Conservation (phyloP, 2,888 invertebrate species). For the Oeneis ivallda region DNA sequence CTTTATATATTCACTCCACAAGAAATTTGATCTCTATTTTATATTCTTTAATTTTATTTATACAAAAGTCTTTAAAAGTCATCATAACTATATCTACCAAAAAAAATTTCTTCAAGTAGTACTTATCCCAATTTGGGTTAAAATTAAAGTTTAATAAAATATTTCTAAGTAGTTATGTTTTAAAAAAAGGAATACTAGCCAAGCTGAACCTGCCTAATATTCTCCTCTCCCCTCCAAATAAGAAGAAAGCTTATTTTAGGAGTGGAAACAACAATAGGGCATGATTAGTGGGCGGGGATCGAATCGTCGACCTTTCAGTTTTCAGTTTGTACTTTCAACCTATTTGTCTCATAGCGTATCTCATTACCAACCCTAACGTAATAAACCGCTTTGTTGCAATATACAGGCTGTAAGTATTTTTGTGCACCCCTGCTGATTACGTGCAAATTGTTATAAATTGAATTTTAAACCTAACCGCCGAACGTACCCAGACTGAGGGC, state of each 20-base stretch:
- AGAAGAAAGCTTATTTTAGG: too few relatives aligned
- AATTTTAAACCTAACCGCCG: slow-evolving; percentile 75
- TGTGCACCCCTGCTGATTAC: slow-evolving; percentile 73
- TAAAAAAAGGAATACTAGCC: too few relatives aligned
- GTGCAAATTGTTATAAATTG: slow-evolving; percentile 80
- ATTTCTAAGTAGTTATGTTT: background rate
- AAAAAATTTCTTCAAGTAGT: background rate
- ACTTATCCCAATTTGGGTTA: background rate
- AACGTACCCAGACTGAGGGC: slow-evolving; percentile 41
- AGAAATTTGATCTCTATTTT: too few relatives aligned
- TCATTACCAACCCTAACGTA: slow-evolving; percentile 58
- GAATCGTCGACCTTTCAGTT: too few relatives aligned
- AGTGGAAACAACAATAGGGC: too few relatives aligned
- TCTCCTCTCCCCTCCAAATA: too few relatives aligned
- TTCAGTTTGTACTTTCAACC: too few relatives aligned
- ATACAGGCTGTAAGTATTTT: slow-evolving; percentile 69
- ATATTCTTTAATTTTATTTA: too few relatives aligned
- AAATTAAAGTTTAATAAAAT: slow-evolving; percentile 1
- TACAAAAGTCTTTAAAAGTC: background rate
- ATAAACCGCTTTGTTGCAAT: slow-evolving; percentile 60
- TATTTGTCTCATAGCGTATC: slow-evolving; percentile 27
- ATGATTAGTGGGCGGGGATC: too few relatives aligned
- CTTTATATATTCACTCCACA: too few relatives aligned
- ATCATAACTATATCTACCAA: background rate
- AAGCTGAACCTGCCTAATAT: too few relatives aligned